These are phyloP conservation scores for Melipona beecheii DNA, from an alignment of 2,888 invertebrate species.

Conservation along the genomic window DNA sequence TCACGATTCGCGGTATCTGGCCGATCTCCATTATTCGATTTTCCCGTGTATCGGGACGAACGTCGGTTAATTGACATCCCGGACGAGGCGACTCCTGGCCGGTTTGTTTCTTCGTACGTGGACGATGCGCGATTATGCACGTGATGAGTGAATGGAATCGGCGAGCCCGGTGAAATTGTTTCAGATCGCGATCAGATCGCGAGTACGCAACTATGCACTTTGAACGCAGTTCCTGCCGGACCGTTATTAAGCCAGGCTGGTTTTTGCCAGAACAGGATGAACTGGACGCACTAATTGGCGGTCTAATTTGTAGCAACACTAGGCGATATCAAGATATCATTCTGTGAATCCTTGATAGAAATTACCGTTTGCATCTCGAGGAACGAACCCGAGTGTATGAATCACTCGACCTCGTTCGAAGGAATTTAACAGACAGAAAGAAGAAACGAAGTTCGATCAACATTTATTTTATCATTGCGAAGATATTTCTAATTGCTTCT, in stretches of 20 bases:
- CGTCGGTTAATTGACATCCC: slow-evolving; percentile 18
- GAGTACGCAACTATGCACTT: not conserved
- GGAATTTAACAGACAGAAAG: not conserved
- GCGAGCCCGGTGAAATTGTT: not conserved
- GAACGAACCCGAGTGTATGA: too few relatives aligned
- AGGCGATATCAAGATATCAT: not conserved
- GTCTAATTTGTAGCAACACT: slow-evolving; percentile 4
- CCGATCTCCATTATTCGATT: slow-evolving; percentile 22
- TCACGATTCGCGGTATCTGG: slow-evolving; percentile 20
- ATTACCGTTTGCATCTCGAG: not conserved
- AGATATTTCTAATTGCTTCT: not conserved
- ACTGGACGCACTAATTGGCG: not conserved
- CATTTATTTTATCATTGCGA: not conserved
- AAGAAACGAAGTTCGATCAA: not conserved
- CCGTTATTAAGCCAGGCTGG: not conserved
- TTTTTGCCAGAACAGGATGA: not conserved
- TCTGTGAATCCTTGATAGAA: too few relatives aligned
- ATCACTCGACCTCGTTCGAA: not conserved
- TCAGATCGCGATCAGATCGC: slow-evolving; percentile 2
- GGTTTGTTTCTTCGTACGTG: slow-evolving; percentile 6
- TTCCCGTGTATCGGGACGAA: slow-evolving; percentile 39
- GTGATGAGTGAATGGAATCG: not conserved
- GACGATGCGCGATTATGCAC: slow-evolving; percentile 6
- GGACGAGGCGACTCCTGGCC: not conserved
- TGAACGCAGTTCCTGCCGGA: not conserved